phyloP scores from a whole-genome alignment of 1,140 invertebrate species.

The Drosophila nigrodunni region DNA sequence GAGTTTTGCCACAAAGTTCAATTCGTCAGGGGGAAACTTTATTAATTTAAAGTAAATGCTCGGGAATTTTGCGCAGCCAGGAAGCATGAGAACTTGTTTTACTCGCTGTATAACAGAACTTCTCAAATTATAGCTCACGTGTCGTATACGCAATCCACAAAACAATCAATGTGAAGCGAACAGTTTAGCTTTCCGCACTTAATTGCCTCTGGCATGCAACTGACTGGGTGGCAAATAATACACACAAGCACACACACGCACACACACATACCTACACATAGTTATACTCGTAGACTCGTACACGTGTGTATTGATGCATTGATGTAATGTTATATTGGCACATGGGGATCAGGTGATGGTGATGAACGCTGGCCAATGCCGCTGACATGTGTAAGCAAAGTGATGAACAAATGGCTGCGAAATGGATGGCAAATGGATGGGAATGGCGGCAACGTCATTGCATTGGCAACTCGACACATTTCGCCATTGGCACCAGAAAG shows the following conservation, averaged over 20 bases:
- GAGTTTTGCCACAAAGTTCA: constrained; percentile 32
- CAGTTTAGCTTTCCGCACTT: constrained; percentile 51
- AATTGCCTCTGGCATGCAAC: constrained; percentile 53
- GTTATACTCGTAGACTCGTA: background rate
- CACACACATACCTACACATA: too few relatives aligned
- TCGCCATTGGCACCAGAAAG: constrained; percentile 44
- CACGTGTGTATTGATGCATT: constrained; percentile 38
- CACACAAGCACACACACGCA: constrained; percentile 2
- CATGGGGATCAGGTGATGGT: constrained; percentile 75
- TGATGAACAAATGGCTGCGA: constrained; percentile 48
- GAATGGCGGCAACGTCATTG: constrained; percentile 28
- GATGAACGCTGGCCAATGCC: constrained; percentile 57
- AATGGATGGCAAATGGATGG: constrained; percentile 45
- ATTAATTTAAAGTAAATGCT: constrained; percentile 37
- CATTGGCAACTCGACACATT: constrained; percentile 58
- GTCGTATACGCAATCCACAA: constrained; percentile 50
- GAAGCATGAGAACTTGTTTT: too few relatives aligned
- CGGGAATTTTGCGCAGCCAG: constrained; percentile 8
- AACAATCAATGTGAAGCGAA: constrained; percentile 38
- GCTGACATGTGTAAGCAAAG: constrained; percentile 71
- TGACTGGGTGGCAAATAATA: constrained; percentile 2
- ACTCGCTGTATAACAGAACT: constrained; percentile 1
- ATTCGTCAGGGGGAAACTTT: constrained; percentile 32
- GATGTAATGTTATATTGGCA: constrained; percentile 50
- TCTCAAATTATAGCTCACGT: constrained; percentile 15